These are phyloP conservation scores for Engystomops pustulosus DNA, from an alignment of 2,113 vertebrate genomes.

Conservation along the genomic window DNA sequence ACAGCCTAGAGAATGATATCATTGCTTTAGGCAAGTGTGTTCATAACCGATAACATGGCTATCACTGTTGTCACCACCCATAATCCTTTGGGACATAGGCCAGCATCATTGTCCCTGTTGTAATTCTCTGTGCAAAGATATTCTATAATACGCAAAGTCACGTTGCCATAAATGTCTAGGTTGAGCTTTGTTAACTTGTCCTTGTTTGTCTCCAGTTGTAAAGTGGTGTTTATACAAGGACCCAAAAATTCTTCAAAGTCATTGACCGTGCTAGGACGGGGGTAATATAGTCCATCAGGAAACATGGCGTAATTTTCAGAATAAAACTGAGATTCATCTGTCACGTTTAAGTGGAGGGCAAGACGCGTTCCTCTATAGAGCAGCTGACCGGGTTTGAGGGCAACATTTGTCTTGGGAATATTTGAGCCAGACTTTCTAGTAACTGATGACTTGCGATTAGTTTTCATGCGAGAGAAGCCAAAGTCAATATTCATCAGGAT, in stretches of 20 bases:
- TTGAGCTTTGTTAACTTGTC: constrained; percentile 40
- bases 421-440: not conserved
- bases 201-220: constrained; percentile 58
- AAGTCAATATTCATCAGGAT: constrained; percentile 53
- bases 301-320: constrained; percentile 66
- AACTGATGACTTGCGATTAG: constrained; percentile 31
- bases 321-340: constrained; percentile 63
- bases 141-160: constrained; percentile 3
- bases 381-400: not conserved
- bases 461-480: constrained; percentile 49
- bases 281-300: constrained; percentile 64
- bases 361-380: not conserved
- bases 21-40: not conserved
- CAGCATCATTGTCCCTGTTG: not conserved
- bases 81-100: not conserved
- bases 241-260: constrained; percentile 60
- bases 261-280: constrained; percentile 27
- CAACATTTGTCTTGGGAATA: not conserved
- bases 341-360: constrained; percentile 46
- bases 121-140: constrained; percentile 41
- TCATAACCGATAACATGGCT: not conserved
- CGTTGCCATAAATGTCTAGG: not conserved
- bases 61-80: not conserved
- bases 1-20: not conserved
- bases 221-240: constrained; percentile 64